Evolutionary conservation across 1,140 invertebrate species (phyloP), one percentile per base, ranked within the genome.

Genomic region (Cheumatopsyche charites): DNA sequence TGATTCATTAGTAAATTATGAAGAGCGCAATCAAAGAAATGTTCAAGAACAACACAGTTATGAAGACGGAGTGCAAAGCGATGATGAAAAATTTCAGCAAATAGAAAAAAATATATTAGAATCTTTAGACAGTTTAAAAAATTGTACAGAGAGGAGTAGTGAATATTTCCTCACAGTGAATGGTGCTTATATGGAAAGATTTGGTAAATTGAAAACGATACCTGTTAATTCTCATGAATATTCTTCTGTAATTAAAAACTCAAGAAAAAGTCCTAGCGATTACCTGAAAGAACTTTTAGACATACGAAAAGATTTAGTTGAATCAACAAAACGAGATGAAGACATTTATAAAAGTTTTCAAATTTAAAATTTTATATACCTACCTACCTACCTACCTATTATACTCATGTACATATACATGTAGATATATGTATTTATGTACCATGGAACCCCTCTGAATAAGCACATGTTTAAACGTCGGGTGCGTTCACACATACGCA

Each of bases 261-360:
- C 68, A 19, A 76, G 69, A 66, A 45, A 62, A 63, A 73, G 55
- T 66, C 74, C 74, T 0, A 76, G 74, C 17, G 71, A 68, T 29
- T 76, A 76, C 58, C 58, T 76, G 13, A 68, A 76, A 43, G 62
- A 76, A 52, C 61, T 76, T 6, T 43, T 73, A 23, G 71, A 76
- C 19, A 21, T 76, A 5, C 29, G 74, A 17, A 71, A 71, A 61
- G 71, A 76, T 11, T 13, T 76, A 12, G 74, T 76, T 17, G 69
- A 71, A 41, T 73, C 71, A 2, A 76, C 74, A 5, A 71, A 73
- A 55, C 41, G 72, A 15, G 74, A 76, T 25, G 72, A 76, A 55
- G 45, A 55, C 49, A 76, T 76, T 47, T 71, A 23, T 61, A 76
- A 65, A 66, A 62, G 70, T 13, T 76, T 76, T 66, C 71, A 76